A percentile compares a stretch with the other conserved stretches of the same genome.
These are phyloP conservation scores for Cryptoprocta ferox DNA, from an alignment of 2,797 vertebrate species.

Conservation along the genomic window DNA sequence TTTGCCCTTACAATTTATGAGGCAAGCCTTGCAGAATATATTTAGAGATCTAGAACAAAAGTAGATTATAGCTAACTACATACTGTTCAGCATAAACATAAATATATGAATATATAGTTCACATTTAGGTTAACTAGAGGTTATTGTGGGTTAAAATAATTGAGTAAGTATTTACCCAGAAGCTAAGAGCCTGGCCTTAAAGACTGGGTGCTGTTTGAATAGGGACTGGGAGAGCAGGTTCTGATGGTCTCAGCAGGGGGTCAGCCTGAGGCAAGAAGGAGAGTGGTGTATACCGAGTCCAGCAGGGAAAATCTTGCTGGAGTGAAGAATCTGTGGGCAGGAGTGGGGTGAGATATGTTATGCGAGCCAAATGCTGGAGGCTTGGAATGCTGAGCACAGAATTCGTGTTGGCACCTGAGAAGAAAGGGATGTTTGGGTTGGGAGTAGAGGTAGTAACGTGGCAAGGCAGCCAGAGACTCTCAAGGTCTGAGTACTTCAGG, in stretches of 20 bases:
- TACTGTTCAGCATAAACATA: not conserved
- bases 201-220: slow-evolving; percentile 15
- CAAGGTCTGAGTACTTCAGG: not conserved
- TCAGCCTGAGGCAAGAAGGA: not conserved
- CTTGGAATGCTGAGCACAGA: not conserved
- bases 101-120: not conserved
- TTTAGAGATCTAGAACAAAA: slow-evolving; percentile 25
- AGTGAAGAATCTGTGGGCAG: not conserved
- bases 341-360: not conserved
- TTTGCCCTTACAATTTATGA: slow-evolving; percentile 22
- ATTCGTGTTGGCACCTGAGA: not conserved
- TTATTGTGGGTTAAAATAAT: slow-evolving; percentile 33
- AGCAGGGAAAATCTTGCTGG: not conserved
- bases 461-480: not conserved
- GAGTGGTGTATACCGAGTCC: too few relatives aligned
- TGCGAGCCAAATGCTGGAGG: not conserved
- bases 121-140: slow-evolving; percentile 52
- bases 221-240: slow-evolving; percentile 47
- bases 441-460: not conserved
- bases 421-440: not conserved
- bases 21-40: not conserved
- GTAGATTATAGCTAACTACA: not conserved
- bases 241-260: not conserved
- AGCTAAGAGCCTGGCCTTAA: not conserved
- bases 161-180: slow-evolving; percentile 13